A percentile compares a stretch with the other conserved stretches of the same genome.
phyloP scores from a whole-genome alignment of 2,888 invertebrate species.

The Dione vanillae region DNA sequence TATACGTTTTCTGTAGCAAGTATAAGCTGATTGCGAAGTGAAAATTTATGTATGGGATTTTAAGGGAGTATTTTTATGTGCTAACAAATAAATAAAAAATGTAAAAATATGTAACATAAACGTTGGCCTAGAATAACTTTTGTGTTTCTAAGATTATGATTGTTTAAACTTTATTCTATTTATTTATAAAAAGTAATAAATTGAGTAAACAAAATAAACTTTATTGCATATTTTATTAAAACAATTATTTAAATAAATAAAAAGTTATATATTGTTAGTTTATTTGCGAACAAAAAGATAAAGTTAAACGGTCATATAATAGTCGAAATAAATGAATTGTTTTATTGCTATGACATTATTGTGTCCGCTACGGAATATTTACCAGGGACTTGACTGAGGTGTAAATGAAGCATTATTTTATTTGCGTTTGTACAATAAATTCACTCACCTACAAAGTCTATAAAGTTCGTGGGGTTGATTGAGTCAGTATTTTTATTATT shows the following conservation, averaged over 20 bases:
- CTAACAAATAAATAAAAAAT: not conserved
- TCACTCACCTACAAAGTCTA: constrained; percentile 75
- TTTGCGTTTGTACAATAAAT: constrained; percentile 73
- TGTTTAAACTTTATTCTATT: too few species aligned
- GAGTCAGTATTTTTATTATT: constrained; percentile 84
- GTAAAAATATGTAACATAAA: too few species aligned
- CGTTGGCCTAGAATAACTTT: too few species aligned
- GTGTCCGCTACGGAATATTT: constrained; percentile 30
- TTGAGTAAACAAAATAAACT: too few species aligned
- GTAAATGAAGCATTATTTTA: constrained; percentile 78
- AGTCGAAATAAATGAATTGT: constrained; percentile 28
- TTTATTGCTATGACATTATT: constrained; percentile 26
- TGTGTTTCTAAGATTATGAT: too few species aligned
- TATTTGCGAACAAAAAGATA: constrained; percentile 14
- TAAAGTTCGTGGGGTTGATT: constrained; percentile 81
- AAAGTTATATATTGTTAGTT: not conserved
- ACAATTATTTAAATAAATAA: not conserved
- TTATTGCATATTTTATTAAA: not conserved
- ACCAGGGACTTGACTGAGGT: constrained; percentile 57
- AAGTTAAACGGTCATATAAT: constrained; percentile 13
- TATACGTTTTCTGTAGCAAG: constrained; percentile 46
- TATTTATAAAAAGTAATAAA: too few species aligned
- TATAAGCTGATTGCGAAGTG: constrained; percentile 12
- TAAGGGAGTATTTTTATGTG: not conserved
- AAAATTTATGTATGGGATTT: constrained; percentile 19